Evolutionary conservation across 2,888 invertebrate genomes (phyloP).

Genomic region (Micropterix aruncella): DNA sequence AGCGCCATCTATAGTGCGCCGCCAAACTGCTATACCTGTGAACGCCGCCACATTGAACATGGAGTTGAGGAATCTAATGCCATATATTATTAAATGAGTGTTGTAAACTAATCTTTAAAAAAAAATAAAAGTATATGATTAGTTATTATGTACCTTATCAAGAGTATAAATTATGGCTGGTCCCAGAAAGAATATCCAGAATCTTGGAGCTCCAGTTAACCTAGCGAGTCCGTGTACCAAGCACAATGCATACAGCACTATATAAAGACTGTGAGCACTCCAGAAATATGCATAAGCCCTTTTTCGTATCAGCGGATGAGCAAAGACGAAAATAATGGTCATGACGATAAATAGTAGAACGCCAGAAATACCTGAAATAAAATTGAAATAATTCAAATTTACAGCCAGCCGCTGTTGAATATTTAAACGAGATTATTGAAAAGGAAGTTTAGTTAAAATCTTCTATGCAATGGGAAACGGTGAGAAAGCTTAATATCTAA

Average conservation of each 20-base stretch:
- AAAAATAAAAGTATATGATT: no score
- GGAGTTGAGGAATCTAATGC: no score
- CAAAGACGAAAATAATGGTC: slow-evolving; percentile 94
- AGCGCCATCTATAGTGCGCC: no score
- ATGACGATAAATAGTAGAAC: slow-evolving; percentile 79
- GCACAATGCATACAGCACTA: slow-evolving; percentile 71
- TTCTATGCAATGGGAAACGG: no score
- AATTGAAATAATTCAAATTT: slow-evolving; percentile 2
- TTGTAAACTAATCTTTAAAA: no score
- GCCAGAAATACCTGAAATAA: slow-evolving; percentile 61
- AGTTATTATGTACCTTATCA: slow-evolving; percentile 85
- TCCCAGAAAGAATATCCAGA: slow-evolving; percentile 89
- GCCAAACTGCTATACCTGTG: no score
- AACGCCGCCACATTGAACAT: no score
- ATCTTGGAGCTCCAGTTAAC: slow-evolving; percentile 79
- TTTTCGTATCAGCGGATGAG: slow-evolving; percentile 83
- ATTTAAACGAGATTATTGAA: no score
- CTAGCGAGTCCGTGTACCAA: slow-evolving; percentile 84
- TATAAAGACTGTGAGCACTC: slow-evolving; percentile 83
- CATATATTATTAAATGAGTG: no score
- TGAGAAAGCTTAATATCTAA: no score
- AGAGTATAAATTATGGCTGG: slow-evolving; percentile 82
- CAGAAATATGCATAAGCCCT: slow-evolving; percentile 93
- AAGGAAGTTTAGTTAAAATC: no score
- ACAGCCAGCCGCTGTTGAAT: no score